A percentile compares a stretch with the other conserved stretches of the same genome.
Evolutionary conservation across 2,888 invertebrate genomes (phyloP).

Genomic region (Tenthredo distinguenda): DNA sequence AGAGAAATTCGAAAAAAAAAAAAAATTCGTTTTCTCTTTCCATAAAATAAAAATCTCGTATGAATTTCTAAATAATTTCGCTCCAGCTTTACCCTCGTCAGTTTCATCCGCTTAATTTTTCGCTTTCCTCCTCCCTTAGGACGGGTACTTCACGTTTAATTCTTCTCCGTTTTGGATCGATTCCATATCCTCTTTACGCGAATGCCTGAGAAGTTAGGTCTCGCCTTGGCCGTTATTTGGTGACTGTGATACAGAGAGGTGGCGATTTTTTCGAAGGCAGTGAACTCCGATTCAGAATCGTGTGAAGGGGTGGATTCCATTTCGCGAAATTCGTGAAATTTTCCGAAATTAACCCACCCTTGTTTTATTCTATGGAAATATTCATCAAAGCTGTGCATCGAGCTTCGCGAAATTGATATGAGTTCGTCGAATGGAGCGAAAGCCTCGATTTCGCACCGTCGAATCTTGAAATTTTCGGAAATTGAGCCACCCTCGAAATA

Average conservation of each 20-base stretch:
- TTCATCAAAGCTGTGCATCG: background rate
- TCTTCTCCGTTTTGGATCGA: constrained; percentile 9
- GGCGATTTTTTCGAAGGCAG: background rate
- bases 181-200: background rate
- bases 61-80: background rate
- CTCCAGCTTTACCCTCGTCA: background rate
- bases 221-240: background rate
- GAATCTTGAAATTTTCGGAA: background rate
- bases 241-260: background rate
- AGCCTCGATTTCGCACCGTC: background rate
- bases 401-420: background rate
- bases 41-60: background rate
- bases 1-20: background rate
- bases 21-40: background rate
- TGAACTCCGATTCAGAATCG: background rate
- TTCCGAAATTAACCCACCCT: background rate
- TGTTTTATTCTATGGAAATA: background rate
- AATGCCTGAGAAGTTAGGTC: background rate
- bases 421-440: background rate
- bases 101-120: constrained; percentile 4
- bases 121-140: background rate
- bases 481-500: background rate
- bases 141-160: background rate
- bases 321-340: background rate
- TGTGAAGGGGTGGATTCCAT: background rate